These are phyloP conservation scores for Thalassarche chlororhynchos DNA, from an alignment of 2,113 vertebrate species.

Conservation along the genomic window DNA sequence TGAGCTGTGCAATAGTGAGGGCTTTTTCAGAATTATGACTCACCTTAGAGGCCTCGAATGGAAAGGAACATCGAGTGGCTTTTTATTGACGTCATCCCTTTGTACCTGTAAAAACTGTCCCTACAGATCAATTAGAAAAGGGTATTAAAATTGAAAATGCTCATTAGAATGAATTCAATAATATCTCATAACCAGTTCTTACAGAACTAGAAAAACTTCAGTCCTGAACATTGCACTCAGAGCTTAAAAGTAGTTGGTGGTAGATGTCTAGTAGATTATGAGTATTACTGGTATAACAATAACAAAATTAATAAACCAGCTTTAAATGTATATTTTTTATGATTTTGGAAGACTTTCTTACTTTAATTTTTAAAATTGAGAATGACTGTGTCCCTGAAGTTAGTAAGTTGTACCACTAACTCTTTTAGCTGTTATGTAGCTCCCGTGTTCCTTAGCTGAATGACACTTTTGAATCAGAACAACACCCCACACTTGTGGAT, in stretches of 20 bases:
- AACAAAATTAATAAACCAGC: not conserved
- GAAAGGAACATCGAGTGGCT: not conserved
- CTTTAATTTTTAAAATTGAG: not conserved
- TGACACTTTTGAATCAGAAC: not conserved
- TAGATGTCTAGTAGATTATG: not conserved
- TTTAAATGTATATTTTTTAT: not conserved
- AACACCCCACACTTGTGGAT: accelerated
- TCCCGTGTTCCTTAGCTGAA: not conserved
- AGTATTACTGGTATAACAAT: not conserved
- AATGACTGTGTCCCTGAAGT: not conserved
- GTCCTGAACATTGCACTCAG: not conserved
- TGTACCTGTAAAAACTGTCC: not conserved
- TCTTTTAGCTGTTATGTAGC: not conserved
- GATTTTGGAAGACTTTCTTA: not conserved
- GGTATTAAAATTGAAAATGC: not conserved
- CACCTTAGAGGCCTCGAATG: not conserved
- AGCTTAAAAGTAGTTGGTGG: not conserved
- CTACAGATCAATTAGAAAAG: not conserved
- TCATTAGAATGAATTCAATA: not conserved
- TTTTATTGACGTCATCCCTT: not conserved
- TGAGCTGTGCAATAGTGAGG: not conserved
- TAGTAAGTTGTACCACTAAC: not conserved
- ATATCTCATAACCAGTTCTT: not conserved
- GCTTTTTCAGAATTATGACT: not conserved
- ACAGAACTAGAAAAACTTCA: not conserved